These are phyloP conservation scores for Meteorus cinctellus DNA, from an alignment of 2,888 invertebrate species.

Conservation along the genomic window DNA sequence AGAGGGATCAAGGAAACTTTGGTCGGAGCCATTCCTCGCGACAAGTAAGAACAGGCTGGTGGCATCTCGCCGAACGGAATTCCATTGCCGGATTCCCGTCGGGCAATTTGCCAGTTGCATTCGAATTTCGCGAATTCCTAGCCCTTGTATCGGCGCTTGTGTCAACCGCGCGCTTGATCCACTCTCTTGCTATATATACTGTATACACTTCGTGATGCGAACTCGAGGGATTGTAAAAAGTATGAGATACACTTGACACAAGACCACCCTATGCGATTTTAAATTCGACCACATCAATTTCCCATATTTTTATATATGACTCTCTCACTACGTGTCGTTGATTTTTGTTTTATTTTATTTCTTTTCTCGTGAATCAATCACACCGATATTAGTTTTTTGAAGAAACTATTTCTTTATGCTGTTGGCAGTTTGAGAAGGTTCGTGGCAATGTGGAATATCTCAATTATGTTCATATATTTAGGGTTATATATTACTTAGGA, in stretches of 20 bases:
- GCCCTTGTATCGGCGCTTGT: constrained; percentile 61
- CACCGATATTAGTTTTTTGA: no score
- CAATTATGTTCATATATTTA: no score
- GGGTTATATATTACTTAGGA: no score
- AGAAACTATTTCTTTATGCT: no score
- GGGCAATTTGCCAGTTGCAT: constrained; percentile 69
- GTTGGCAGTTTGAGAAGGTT: no score
- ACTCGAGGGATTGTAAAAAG: constrained; percentile 56
- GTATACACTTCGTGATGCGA: constrained; percentile 36
- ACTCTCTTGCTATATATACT: constrained; percentile 49
- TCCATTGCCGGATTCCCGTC: constrained; percentile 64
- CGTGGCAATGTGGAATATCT: no score
- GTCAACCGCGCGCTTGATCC: constrained; percentile 53
- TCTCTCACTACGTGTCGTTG: not conserved
- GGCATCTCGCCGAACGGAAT: constrained; percentile 68
- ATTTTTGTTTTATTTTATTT: not conserved
- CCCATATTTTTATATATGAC: not conserved
- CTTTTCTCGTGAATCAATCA: no score
- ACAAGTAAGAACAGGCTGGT: constrained; percentile 67
- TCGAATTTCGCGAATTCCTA: constrained; percentile 69
- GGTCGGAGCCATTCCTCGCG: constrained; percentile 61
- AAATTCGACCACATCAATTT: constrained; percentile 8
- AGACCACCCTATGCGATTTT: constrained; percentile 62
- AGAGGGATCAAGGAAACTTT: constrained; percentile 48
- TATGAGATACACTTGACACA: constrained; percentile 50